A percentile compares a stretch with the other conserved stretches of the same genome.
phyloP scores from a whole-genome alignment of 2,888 invertebrate genomes.

The Micropterix aruncella region DNA sequence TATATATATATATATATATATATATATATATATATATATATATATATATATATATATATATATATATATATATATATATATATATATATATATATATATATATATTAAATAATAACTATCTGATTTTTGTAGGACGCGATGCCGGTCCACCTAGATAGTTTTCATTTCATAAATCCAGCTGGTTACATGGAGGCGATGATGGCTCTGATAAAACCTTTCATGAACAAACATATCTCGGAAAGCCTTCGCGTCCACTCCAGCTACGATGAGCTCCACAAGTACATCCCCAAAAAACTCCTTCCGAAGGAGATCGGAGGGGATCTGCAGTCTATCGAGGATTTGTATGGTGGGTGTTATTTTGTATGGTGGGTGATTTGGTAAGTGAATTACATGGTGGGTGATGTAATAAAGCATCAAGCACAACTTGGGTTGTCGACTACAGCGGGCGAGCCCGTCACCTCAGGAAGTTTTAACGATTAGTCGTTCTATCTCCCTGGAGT shows the following conservation, averaged over 20 bases:
- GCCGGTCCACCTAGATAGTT: slow-evolving; percentile 40
- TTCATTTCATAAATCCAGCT: slow-evolving; percentile 44
- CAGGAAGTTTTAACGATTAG: no score
- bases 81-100: no score
- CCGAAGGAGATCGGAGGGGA: neutral
- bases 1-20: no score
- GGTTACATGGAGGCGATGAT: slow-evolving; percentile 44
- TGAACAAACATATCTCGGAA: slow-evolving; percentile 30
- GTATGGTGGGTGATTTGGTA: no score
- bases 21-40: no score
- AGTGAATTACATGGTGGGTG: no score
- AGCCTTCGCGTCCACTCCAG: neutral
- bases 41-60: no score
- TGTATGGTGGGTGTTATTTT: neutral
- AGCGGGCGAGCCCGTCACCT: no score
- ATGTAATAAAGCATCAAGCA: no score
- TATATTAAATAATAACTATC: neutral
- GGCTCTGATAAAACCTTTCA: slow-evolving; percentile 43
- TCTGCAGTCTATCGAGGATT: neutral
- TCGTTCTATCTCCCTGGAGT: no score
- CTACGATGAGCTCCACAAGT: neutral
- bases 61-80: no score
- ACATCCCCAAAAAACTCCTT: neutral
- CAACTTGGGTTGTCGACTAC: no score
- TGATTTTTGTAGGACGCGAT: slow-evolving; percentile 34